These are phyloP conservation scores for Pavo muticus DNA, from an alignment of 2,113 vertebrate species.

Conservation along the genomic window DNA sequence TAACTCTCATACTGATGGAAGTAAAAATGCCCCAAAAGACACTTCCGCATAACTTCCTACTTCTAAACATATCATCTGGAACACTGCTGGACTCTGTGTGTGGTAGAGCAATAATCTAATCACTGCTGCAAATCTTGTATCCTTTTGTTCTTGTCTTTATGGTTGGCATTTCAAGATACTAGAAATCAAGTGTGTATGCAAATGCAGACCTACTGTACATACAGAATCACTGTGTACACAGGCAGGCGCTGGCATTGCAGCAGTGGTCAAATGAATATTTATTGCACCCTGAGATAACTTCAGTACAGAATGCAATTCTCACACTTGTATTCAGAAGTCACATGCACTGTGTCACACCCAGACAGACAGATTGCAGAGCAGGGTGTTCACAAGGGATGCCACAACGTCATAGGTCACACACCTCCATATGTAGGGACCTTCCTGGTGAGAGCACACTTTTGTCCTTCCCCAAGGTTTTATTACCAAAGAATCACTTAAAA, in stretches of 20 bases:
- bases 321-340: not conserved
- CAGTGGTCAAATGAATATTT: not conserved
- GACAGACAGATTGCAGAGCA: not conserved
- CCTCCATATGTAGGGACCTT: not conserved
- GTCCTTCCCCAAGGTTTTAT: not conserved
- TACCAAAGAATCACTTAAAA: not conserved
- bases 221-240: not conserved
- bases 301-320: not conserved
- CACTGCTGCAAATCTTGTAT: not conserved
- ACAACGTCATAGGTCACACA: not conserved
- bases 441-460: fast-evolving
- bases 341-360: not conserved
- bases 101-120: not conserved
- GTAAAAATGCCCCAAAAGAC: not conserved
- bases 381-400: not conserved
- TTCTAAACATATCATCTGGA: not conserved
- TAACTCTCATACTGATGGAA: not conserved
- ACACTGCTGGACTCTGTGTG: not conserved
- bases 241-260: not conserved
- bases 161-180: not conserved
- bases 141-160: not conserved
- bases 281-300: not conserved
- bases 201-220: not conserved
- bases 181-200: not conserved
- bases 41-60: not conserved